Base-by-base conservation (phyloP, 2,888 invertebrate genomes). In the Psococerastis gibbosa region DNA sequence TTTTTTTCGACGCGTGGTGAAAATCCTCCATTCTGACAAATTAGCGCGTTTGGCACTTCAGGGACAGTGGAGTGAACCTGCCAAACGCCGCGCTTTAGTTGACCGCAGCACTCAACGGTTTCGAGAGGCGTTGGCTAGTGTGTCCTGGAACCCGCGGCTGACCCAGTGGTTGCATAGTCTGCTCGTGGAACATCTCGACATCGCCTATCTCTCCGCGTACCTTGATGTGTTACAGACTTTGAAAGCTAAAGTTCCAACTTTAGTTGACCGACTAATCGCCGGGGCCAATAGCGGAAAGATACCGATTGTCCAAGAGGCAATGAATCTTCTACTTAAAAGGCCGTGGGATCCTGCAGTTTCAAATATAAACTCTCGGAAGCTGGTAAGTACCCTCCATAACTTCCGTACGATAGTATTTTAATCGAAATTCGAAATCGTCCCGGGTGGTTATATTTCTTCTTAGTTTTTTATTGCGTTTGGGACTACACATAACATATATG, bases 111-210 rank as follows among this genome's bases (percentile, higher is more conserved):
- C 75, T 0, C 65, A 71, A 48, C 64, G 74, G 45, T 64, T 82
- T 49, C 65, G 83, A 27, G 71, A 74, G 49, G 38, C 35, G 47
- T 45, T 52, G 44, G 73, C 78, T 0, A 68, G 71, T 3, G 66
- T 78, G 8, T 65, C 69, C n/a, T 85, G 83, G 83, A 80, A 84
- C 51, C 58, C 69, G 18, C 71, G 73, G 49, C 60, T 78, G 18
- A 69, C 73, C 1, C 79, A 82, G 51, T 87, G 87, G 87, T 58
- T 87, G 23, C 84, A 87, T 58, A 63, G 68, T 33, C 57, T 78
- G 8, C 57, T 85, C 5, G 67, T 82, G 50, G 80, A 83, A 48
- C 35, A 73, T 71, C 42, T 66, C 68, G 15, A 66, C 68, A 41
- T 49, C 22, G 43, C 46, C 3, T 77, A 78, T 55, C 66, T 84